Evolutionary conservation across 2,888 invertebrate species (phyloP).

Genomic region (Tinea pellionella): DNA sequence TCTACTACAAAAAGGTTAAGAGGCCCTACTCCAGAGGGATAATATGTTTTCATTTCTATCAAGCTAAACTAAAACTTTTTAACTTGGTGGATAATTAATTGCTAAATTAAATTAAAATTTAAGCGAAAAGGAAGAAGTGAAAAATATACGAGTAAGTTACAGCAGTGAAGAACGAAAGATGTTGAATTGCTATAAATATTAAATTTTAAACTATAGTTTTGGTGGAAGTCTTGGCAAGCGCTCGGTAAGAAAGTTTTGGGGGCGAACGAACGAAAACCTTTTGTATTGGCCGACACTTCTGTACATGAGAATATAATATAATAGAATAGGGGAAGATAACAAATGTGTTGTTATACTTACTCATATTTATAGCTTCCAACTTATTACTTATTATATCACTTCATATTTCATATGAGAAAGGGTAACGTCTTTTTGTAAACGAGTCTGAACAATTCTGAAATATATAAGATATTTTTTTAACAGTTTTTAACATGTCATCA

Average conservation of each 20-base stretch:
- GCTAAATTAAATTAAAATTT: neutral
- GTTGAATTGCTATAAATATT: neutral
- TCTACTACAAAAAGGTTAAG: too few species aligned
- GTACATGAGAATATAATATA: neutral
- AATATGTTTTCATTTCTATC: too few species aligned
- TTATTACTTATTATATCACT: neutral
- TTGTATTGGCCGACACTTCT: neutral
- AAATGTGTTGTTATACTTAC: neutral
- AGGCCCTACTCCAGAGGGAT: too few species aligned
- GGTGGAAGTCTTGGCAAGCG: neutral
- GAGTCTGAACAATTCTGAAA: neutral
- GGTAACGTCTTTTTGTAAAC: neutral
- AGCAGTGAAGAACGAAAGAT: neutral
- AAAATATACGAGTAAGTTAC: neutral
- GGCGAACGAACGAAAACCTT: neutral
- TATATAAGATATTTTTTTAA: too few species aligned
- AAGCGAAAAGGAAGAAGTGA: neutral
- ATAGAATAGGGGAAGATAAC: conserved; percentile 7
- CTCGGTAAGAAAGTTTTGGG: neutral
- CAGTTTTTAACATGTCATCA: too few species aligned
- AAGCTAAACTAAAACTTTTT: too few species aligned
- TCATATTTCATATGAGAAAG: neutral
- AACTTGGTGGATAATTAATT: too few species aligned
- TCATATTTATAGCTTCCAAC: conserved; percentile 3
- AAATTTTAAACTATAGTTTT: neutral